Percentiles rank a stretch among this genome's conserved stretches.
phyloP scores from a whole-genome alignment of 2,888 invertebrate species.

The Rhyacophila evoluta region DNA sequence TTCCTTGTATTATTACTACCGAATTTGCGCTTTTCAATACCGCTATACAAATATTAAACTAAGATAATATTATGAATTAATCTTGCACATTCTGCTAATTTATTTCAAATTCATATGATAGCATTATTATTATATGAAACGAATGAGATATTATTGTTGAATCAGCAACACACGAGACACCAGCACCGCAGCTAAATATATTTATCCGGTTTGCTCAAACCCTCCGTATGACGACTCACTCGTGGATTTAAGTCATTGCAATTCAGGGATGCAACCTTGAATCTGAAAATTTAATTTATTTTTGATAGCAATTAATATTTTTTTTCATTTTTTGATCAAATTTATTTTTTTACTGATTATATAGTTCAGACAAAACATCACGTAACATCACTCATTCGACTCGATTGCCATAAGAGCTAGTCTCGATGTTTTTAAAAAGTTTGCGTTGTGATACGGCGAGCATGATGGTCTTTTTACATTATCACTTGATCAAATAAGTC shows the following conservation, averaged over 20 bases:
- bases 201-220: neutral
- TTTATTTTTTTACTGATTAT: no score
- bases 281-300: no score
- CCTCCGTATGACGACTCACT: neutral
- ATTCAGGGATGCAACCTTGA: neutral
- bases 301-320: no score
- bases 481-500: no score
- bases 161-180: neutral
- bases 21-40: neutral
- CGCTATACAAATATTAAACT: neutral
- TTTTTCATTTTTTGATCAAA: no score
- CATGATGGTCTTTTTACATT: no score
- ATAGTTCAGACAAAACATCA: no score
- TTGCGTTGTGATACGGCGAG: no score
- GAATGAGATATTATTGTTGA: neutral
- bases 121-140: neutral
- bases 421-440: no score
- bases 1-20: no score
- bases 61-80: neutral
- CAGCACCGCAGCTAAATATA: neutral
- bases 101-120: neutral
- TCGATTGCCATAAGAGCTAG: no score
- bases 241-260: neutral
- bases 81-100: neutral
- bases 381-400: no score